Percentiles rank a stretch among this genome's conserved stretches.
Evolutionary conservation across 2,797 vertebrate species (phyloP).

Genomic region (Smutsia gigantea): DNA sequence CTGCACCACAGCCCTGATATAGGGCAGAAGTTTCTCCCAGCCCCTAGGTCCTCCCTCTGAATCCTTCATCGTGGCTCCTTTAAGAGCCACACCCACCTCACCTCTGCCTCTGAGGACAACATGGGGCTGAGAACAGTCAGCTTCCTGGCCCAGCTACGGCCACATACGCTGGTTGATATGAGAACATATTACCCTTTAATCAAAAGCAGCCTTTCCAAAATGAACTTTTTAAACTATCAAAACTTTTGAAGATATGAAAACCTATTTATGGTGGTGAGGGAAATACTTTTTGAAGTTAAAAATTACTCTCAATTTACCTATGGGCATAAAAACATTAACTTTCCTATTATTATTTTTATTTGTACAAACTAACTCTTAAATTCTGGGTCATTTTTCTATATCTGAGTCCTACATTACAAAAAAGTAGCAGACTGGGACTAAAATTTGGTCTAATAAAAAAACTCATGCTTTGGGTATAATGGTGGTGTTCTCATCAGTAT

Average conservation of each 20-base stretch:
- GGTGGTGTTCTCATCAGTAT: not conserved
- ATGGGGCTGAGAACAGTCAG: too few relatives aligned
- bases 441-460: not conserved
- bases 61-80: not conserved
- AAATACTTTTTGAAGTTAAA: not conserved
- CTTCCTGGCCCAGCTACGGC: accelerated
- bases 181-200: not conserved
- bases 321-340: too few relatives aligned
- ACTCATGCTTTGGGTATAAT: not conserved
- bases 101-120: not conserved
- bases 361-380: not conserved
- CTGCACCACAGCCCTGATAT: too few relatives aligned
- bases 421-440: not conserved
- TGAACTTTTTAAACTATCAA: not conserved
- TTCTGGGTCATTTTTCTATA: not conserved
- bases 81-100: too few relatives aligned
- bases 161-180: accelerated
- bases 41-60: too few relatives aligned
- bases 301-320: not conserved
- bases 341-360: not conserved
- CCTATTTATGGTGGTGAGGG: too few relatives aligned
- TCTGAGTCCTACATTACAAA: not conserved
- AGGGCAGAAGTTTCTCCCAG: too few relatives aligned
- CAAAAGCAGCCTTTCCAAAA: not conserved
- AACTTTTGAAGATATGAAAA: not conserved